phyloP scores from a whole-genome alignment of 1,140 invertebrate species.

The Nomia melanderi region DNA sequence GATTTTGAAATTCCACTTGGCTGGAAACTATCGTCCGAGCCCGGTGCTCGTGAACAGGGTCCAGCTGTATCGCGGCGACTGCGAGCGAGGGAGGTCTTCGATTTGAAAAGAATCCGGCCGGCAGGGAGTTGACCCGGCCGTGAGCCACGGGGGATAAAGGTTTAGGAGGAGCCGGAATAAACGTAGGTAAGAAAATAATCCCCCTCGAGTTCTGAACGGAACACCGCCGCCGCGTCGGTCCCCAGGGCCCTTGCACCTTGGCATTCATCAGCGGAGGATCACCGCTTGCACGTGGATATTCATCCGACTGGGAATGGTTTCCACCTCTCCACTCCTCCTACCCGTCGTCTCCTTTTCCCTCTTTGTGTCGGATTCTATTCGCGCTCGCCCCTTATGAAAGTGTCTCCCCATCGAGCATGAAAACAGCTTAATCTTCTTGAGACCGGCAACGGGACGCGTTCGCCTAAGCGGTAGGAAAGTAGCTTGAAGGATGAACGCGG shows the following conservation, averaged over 20 bases:
- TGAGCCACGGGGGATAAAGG: constrained; percentile 15
- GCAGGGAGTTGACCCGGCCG: constrained; percentile 5
- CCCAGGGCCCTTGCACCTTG: neutral
- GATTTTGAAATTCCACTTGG: neutral
- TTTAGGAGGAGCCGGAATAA: constrained; percentile 12
- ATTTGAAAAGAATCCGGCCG: neutral
- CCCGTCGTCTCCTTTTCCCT: neutral
- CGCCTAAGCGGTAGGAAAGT: too few relatives aligned
- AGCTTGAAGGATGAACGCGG: too few relatives aligned
- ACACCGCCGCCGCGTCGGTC: neutral
- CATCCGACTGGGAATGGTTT: constrained; percentile 3
- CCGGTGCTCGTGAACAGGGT: neutral
- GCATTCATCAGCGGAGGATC: neutral
- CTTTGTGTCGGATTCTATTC: constrained; percentile 14
- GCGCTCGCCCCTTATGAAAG: neutral
- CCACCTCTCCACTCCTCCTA: neutral
- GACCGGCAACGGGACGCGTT: too few relatives aligned
- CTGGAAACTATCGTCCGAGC: neutral
- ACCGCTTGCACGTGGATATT: constrained; percentile 14
- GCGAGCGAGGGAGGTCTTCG: neutral
- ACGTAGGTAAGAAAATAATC: constrained; percentile 49
- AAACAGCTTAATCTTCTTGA: neutral
- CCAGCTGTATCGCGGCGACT: neutral
- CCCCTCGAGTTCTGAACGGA: constrained; percentile 22
- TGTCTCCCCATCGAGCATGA: neutral